phyloP scores from a whole-genome alignment of 2,888 invertebrate genomes.

The Caradrina clavipalpis region DNA sequence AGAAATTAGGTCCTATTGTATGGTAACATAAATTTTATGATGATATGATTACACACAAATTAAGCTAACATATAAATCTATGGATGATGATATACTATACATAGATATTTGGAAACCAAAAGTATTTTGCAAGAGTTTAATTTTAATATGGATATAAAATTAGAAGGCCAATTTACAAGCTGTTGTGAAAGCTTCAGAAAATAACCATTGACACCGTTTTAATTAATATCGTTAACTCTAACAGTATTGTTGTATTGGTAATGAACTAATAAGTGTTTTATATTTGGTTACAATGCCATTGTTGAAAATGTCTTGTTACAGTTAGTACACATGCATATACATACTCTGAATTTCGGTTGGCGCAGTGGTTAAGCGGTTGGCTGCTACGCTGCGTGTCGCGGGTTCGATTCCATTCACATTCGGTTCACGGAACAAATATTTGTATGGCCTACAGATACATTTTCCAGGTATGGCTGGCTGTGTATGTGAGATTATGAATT shows the following conservation, averaged over 20 bases:
- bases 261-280: neutral
- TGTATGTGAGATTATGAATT: no score
- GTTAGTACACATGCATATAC: no score
- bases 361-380: no score
- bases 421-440: no score
- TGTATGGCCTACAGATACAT: no score
- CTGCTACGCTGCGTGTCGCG: no score
- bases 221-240: neutral
- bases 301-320: neutral
- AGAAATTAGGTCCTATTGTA: no score
- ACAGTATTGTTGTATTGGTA: neutral
- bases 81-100: neutral
- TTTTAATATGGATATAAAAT: neutral
- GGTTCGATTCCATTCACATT: no score
- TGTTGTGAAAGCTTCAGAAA: constrained; percentile 21
- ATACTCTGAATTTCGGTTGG: no score
- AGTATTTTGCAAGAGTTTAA: neutral
- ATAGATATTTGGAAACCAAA: neutral
- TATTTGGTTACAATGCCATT: neutral
- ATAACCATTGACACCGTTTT: neutral
- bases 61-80: neutral
- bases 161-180: neutral
- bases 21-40: neutral
- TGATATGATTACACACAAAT: neutral
- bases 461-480: no score